Percentiles rank a stretch among this genome's conserved stretches.
Conservation (phyloP, 2,797 vertebrate genomes). For the Chanos chanos region DNA sequence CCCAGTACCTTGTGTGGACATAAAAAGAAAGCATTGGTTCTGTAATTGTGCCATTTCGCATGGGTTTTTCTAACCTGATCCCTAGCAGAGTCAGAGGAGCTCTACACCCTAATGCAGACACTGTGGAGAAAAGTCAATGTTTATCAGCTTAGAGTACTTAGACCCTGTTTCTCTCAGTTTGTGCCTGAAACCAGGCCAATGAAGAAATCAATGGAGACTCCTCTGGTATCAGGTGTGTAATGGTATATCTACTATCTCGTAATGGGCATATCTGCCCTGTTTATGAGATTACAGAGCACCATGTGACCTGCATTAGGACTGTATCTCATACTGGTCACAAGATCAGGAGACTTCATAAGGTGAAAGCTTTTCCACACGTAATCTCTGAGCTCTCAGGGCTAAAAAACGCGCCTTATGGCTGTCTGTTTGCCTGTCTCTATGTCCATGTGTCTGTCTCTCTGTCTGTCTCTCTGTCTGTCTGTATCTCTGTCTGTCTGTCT, state of each 20-base stretch:
- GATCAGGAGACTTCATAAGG: constrained; percentile 17
- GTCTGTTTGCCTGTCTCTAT: constrained; percentile 53
- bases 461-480: constrained; percentile 59
- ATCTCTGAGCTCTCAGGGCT: constrained; percentile 62
- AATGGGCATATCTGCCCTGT: constrained; percentile 67
- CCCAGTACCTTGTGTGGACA: too few relatives aligned
- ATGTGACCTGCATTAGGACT: constrained; percentile 32
- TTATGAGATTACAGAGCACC: constrained; percentile 61
- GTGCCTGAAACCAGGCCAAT: constrained; percentile 22
- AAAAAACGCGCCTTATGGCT: constrained; percentile 56
- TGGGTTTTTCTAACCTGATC: too few relatives aligned
- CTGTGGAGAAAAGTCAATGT: constrained; percentile 17
- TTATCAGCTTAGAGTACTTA: constrained; percentile 36
- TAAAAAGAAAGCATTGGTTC: too few relatives aligned
- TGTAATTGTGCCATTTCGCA: too few relatives aligned
- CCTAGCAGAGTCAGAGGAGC: too few relatives aligned
- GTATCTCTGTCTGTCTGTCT: constrained; percentile 68
- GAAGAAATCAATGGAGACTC: constrained; percentile 65
- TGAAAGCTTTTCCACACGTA: constrained; percentile 11
- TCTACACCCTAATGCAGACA: too few relatives aligned
- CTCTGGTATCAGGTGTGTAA: constrained; percentile 60
- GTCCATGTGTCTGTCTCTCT: constrained; percentile 67
- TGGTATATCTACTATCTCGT: constrained; percentile 68
- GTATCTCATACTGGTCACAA: constrained; percentile 19
- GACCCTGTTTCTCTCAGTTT: constrained; percentile 41